These are phyloP conservation scores for Drosophila niveifrons DNA, from an alignment of 2,888 invertebrate genomes.

Conservation along the genomic window DNA sequence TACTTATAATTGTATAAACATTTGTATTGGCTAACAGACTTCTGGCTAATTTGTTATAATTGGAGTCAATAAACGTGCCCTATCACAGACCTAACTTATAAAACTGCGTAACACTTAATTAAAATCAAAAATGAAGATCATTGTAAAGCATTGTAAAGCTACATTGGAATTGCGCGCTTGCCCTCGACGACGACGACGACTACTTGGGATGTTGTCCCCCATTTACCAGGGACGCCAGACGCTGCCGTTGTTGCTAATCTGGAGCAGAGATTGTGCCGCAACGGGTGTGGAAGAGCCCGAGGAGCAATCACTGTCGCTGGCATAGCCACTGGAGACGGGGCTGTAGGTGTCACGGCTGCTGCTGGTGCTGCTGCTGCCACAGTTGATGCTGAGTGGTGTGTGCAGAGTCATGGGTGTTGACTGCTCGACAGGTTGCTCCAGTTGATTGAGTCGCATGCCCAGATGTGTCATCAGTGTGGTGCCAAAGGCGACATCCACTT, in stretches of 20 bases:
- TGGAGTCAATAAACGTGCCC: slow-evolving; percentile 78
- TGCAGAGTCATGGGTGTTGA: slow-evolving; percentile 51
- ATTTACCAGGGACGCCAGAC: slow-evolving; percentile 84
- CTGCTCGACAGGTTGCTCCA: slow-evolving; percentile 73
- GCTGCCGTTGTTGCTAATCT: slow-evolving; percentile 68
- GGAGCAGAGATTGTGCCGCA: slow-evolving; percentile 65
- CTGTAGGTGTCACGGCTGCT: slow-evolving; percentile 70
- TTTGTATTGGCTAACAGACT: slow-evolving; percentile 67
- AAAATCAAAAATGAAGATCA: slow-evolving; percentile 72
- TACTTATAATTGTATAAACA: slow-evolving; percentile 45
- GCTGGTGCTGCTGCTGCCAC: slow-evolving; percentile 49
- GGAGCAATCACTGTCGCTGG: slow-evolving; percentile 82
- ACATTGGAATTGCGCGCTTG: slow-evolving; percentile 65
- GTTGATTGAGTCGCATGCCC: slow-evolving; percentile 91
- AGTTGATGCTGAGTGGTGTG: slow-evolving; percentile 74
- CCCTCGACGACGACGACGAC: slow-evolving; percentile 43
- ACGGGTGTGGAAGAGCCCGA: slow-evolving; percentile 50
- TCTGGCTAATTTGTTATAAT: slow-evolving; percentile 55
- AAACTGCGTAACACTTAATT: slow-evolving; percentile 71
- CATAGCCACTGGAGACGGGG: slow-evolving; percentile 84
- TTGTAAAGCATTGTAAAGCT: slow-evolving; percentile 79
- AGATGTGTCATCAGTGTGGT: slow-evolving; percentile 96
- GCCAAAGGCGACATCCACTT: slow-evolving; percentile 93
- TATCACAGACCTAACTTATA: slow-evolving; percentile 82
- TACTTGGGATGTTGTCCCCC: neutral